Conservation (phyloP, 2,888 invertebrate genomes). For the Agrotis segetum region DNA sequence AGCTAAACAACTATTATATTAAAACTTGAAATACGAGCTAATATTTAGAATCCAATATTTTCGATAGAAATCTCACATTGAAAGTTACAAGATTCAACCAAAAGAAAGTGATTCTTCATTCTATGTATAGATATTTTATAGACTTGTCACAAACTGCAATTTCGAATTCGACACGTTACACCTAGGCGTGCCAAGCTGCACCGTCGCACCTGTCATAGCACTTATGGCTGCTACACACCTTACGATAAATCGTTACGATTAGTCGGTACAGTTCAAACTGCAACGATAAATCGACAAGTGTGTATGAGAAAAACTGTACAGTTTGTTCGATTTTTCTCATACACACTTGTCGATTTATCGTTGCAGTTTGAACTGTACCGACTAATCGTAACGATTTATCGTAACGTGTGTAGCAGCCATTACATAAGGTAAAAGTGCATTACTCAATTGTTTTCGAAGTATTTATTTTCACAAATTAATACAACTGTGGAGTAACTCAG, state of each 20-base stretch:
- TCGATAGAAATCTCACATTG: constrained; percentile 14
- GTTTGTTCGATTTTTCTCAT: too few relatives aligned
- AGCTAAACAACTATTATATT: neutral
- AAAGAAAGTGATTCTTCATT: constrained; percentile 34
- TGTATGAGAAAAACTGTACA: too few relatives aligned
- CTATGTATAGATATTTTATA: constrained; percentile 20
- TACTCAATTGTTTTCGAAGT: constrained; percentile 5
- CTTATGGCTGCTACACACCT: too few relatives aligned
- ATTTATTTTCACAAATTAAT: constrained; percentile 10
- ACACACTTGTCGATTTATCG: too few relatives aligned
- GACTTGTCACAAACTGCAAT: constrained; percentile 32
- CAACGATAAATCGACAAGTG: too few relatives aligned
- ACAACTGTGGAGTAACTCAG: too few relatives aligned
- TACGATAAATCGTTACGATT: too few relatives aligned
- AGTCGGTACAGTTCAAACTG: too few relatives aligned
- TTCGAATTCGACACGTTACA: constrained; percentile 46
- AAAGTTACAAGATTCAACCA: constrained; percentile 19
- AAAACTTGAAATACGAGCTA: constrained; percentile 27
- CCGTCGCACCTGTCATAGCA: constrained; percentile 35
- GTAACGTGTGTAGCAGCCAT: too few relatives aligned
- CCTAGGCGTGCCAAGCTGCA: constrained; percentile 36
- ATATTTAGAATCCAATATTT: constrained; percentile 1
- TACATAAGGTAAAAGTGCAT: constrained; percentile 39
- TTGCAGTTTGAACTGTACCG: too few relatives aligned
- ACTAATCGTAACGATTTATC: too few relatives aligned